Percentiles rank a stretch among this genome's conserved stretches.
phyloP scores from a whole-genome alignment of 2,113 vertebrate genomes.

The Scytalopus superciliaris region DNA sequence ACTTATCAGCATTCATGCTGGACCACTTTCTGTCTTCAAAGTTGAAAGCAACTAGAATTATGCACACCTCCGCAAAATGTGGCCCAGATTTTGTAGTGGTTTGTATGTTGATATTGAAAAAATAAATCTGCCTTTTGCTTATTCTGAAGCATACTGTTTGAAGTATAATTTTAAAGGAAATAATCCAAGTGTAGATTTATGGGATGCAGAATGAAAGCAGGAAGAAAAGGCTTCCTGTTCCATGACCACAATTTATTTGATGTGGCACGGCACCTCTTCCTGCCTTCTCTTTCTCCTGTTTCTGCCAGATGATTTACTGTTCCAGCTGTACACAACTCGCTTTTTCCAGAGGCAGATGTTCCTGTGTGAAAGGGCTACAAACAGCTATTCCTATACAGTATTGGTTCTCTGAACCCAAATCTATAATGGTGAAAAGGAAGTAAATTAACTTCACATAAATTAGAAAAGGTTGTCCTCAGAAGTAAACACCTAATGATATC shows the following conservation, averaged over 20 bases:
- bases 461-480: neutral
- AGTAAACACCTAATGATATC: neutral
- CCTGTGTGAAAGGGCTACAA: neutral
- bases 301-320: neutral
- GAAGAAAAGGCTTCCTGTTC: neutral
- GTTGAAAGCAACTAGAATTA: slow-evolving; percentile 35
- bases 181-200: neutral
- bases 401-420: neutral
- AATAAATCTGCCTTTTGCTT: neutral
- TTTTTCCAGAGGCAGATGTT: neutral
- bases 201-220: neutral
- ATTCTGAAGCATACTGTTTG: neutral
- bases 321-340: neutral
- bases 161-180: slow-evolving; percentile 6
- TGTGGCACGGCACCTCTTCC: neutral
- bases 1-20: slow-evolving; percentile 13
- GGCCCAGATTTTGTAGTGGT: slow-evolving; percentile 17
- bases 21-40: slow-evolving; percentile 33
- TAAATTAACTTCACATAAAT: neutral
- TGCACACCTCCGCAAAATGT: neutral
- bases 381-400: neutral
- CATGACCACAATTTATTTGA: neutral
- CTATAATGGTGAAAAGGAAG: neutral
- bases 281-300: neutral
- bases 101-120: neutral